phyloP scores from a whole-genome alignment of 2,113 vertebrate species.

The Bothrops jararaca region DNA sequence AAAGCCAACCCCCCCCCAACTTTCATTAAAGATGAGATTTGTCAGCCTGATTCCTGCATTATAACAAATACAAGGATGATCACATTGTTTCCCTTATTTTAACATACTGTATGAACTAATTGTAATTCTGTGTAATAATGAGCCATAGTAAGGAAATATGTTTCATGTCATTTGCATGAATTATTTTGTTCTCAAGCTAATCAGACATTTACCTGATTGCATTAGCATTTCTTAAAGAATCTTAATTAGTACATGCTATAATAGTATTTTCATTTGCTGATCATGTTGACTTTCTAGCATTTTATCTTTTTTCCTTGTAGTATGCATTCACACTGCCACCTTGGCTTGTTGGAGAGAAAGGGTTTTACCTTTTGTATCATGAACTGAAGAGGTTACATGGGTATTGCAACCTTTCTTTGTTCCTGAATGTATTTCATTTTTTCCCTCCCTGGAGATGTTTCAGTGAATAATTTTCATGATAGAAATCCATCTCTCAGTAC shows the following conservation, averaged over 20 bases:
- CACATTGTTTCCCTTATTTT: not conserved
- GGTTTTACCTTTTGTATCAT: not conserved
- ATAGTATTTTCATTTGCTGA: conserved; percentile 35
- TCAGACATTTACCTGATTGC: conserved; percentile 38
- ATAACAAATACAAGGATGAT: not conserved
- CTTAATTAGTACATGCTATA: conserved; percentile 25
- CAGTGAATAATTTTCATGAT: not conserved
- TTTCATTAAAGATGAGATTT: not conserved
- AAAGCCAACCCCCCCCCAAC: not conserved
- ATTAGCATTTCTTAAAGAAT: conserved; percentile 20
- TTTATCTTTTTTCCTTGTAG: not conserved
- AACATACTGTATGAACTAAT: not conserved
- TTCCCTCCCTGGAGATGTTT: not conserved
- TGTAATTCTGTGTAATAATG: not conserved
- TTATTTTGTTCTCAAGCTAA: conserved; percentile 47
- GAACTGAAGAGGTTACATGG: not conserved
- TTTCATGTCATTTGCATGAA: conserved; percentile 37
- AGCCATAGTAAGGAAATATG: conserved; percentile 32
- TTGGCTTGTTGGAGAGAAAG: not conserved
- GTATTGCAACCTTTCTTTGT: not conserved
- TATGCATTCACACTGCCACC: not conserved
- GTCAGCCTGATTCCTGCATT: not conserved
- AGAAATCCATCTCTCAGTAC: not conserved
- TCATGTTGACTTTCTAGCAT: not conserved
- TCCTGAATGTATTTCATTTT: not conserved